Conservation (phyloP, 2,888 invertebrate species). For the Sarcophaga caerulescens region DNA sequence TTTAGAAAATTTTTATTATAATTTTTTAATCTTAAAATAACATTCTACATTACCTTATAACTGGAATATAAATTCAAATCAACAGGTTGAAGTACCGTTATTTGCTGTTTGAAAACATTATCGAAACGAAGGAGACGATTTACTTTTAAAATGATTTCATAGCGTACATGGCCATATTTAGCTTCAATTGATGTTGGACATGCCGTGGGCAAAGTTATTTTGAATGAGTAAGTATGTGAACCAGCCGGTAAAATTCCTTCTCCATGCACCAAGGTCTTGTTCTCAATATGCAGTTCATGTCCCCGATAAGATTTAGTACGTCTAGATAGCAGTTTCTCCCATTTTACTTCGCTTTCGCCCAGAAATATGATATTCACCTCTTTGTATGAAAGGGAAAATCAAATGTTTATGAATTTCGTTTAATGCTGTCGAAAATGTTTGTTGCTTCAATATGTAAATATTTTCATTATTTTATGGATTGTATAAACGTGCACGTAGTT, state of each 20-base stretch:
- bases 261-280: conserved; percentile 62
- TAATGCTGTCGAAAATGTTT: too few relatives aligned
- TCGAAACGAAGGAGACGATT: conserved; percentile 90
- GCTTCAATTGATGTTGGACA: conserved; percentile 83
- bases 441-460: too few relatives aligned
- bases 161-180: conserved; percentile 87
- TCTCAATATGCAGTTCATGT: conserved; percentile 67
- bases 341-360: conserved; percentile 71
- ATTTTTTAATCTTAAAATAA: not conserved
- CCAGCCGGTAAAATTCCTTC: conserved; percentile 67
- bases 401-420: too few relatives aligned
- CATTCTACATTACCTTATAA: conserved; percentile 82
- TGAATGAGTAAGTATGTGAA: conserved; percentile 70
- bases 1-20: not conserved
- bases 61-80: conserved; percentile 88
- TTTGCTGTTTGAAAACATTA: conserved; percentile 77
- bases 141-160: conserved; percentile 87
- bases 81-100: conserved; percentile 88
- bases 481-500: too few relatives aligned
- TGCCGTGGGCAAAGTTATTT: conserved; percentile 69
- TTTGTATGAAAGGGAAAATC: conserved; percentile 20
- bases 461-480: too few relatives aligned
- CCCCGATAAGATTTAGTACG: conserved; percentile 58
- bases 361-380: conserved; percentile 70
- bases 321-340: conserved; percentile 62